Base-by-base conservation (phyloP, 2,888 invertebrate genomes). In the Slavum lentiscoides region DNA sequence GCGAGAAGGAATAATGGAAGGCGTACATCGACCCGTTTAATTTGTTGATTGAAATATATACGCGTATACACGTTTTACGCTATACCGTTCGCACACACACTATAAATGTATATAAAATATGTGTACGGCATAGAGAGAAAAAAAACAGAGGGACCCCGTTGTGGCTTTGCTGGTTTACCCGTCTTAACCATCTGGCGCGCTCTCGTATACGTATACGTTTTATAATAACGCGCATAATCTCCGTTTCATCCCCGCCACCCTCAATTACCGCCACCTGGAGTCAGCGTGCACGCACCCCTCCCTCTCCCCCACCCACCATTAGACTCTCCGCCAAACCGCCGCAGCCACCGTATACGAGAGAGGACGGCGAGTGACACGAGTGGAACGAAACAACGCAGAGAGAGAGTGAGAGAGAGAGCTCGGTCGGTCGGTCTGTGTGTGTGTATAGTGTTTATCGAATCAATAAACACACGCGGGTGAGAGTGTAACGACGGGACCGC, bases 31-130 rank as follows among this genome's bases (percentile, higher is more conserved):
- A 13, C 43, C 64, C 80, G 80, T 80, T 80, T 80, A 80, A 80
- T 80, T 80, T 80, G 80, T 80, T 80, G 80, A 80, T 80, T 80
- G 80, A 80, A 80, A 80, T 64, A 72, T 64, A 77, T 43, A 77
- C 11, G 17, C 8, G 3, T 43, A 13, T 21, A 73, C 61, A 37
- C 53, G 21, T 23, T n/a, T 30, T 30, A 30, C 37, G n/a, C 58
- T n/a, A n/a, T 37, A 37, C 21, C 39, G 7, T 39, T 9, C 5
- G 37, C 15, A 39, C n/a, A 19, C 30, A 30, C 30, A 4, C 2
- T 30, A 30, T 30, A 30, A 30, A 9, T 61, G 23, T 61, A 69
- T 68, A 49, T 23, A 68, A 49, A 23, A 15, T 30, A 55, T 55
- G 30, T 59, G 30, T 73, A 62, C 43, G 43, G 19, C 7, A 43